Base-by-base conservation (phyloP, 2,113 vertebrate genomes). In the Prionailurus bengalensis region DNA sequence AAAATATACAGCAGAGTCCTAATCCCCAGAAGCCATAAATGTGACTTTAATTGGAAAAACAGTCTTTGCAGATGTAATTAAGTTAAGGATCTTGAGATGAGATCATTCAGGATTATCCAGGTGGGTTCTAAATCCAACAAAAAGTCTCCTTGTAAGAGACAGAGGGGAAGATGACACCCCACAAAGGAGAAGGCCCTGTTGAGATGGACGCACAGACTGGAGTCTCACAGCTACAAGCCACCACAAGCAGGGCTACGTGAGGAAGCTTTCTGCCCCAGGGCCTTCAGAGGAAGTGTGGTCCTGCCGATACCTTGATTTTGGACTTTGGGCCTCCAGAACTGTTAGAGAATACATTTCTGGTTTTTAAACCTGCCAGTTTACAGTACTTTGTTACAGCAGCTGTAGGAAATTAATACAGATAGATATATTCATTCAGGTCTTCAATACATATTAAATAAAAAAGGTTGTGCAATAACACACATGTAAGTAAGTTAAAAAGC, bases 31-130 rank as follows among this genome's bases (percentile, higher is more conserved):
- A 58, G 27, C 33, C 31, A 36, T 31, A 63, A 68, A 91, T 45
- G 16, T 12, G 70, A 55, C 23, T 15, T 84, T 85, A 95, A 65
- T 66, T 65, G 31, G 53, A 78, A 31, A 84, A 88, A 89, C 7
- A 5, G 65, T 88, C 36, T 88, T 88, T 88, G 74, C 31, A 88
- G 65, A 31, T 42, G 7, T 95, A 71, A 95, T 65, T 93, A 92
- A 96, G 36, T 70, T n/a, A 74, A 91, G 53, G 65, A 74, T 81
- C 58, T 48, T 53, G 70, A 81, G 31, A 90, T 55, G 73, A 85
- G 36, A 70, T 65, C 58, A 68, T 7, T 53, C 10, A 36, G 51
- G 25, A 65, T 93, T n/a, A 68, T 58, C 33, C 48, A 90, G 36
- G 74, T 93, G 58, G 25, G 82, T 39, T 66, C 53, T 87, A 45